Conservation (phyloP, 2,113 vertebrate species). For the Zosterops hypoxanthus region DNA sequence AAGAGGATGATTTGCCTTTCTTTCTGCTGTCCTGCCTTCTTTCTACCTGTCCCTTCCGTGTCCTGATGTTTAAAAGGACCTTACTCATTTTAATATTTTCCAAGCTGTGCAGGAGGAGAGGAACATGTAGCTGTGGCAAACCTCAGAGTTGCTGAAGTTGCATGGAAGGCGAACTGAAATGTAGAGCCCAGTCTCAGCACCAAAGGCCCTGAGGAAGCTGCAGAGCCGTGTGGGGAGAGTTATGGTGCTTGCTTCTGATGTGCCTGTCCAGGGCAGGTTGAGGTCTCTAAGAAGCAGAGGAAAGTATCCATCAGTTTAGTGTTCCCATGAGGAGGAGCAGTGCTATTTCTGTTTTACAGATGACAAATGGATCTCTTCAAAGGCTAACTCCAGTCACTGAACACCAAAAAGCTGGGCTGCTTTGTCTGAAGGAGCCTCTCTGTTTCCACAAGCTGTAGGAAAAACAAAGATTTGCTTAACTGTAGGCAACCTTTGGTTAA, state of each 20-base stretch:
- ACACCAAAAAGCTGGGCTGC: not conserved
- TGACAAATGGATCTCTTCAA: not conserved
- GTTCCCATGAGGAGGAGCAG: not conserved
- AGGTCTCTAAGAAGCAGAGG: not conserved
- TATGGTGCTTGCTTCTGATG: not conserved
- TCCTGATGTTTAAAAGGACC: not conserved
- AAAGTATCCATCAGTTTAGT: not conserved
- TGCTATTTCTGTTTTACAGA: not conserved
- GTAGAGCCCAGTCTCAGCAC: not conserved
- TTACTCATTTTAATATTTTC: not conserved
- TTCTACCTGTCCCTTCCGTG: not conserved
- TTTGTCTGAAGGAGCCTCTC: not conserved
- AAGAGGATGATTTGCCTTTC: not conserved
- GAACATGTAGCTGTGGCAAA: rapidly evolving
- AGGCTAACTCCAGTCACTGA: not conserved
- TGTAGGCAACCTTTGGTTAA: not conserved
- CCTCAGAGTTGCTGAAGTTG: not conserved
- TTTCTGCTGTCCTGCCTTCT: not conserved
- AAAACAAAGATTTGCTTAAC: not conserved
- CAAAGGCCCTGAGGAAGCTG: not conserved
- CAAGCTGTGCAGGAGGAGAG: not conserved
- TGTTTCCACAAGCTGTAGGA: not conserved
- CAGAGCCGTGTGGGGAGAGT: not conserved
- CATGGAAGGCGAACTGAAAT: not conserved
- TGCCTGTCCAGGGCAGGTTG: rapidly evolving